Base-by-base conservation (phyloP, 2,113 vertebrate genomes). In the Forbesichthys papilliferus region DNA sequence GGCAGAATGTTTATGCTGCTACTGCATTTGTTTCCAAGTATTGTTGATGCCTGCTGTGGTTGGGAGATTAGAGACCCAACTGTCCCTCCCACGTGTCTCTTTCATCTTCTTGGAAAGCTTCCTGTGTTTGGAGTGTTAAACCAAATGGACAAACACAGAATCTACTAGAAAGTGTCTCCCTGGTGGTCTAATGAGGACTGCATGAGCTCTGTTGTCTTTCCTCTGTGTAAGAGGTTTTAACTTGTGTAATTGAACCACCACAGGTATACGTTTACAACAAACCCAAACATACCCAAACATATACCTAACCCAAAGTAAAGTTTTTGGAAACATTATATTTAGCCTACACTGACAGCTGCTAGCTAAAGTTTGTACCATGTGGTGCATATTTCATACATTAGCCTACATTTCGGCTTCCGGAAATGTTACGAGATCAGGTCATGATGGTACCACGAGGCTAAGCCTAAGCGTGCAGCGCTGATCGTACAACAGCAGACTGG, bases 211-310 rank as follows among this genome's bases (percentile, higher is more conserved):
- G 51, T 52, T 71, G 36, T 60, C 57, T 72, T 73, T n/a, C 42
- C 18, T 64, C 9, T 77, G 84, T 78, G 87, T 72, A 77, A 77
- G 73, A 75, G 48, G 77, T 77, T 67, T 78, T 67, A 47, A 48
- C 53, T 58, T 11, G 9, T 18, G 66, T 74, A 65, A 48, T 10
- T 42, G 36, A 42, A 42, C 36, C 4, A 42, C 27, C 27, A 42
- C 36, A 42, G 7, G 7, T 6, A 6, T 42, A 42, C 4, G 36
- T 42, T 3, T 42, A 27, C 27, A 27, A 27, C 2, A 42, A 42
- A 42, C 7, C 16, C 16, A 16, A 16, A n/a, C n/a, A 5, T 42
- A 42, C 36, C 36, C 36, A 27, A 27, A 27, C 27, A 27, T 27
- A 27, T 27, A 27, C 27, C 36, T 42, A 42, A 42, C 4, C 36